Conservation (phyloP, 2,888 invertebrate genomes). For the Dastarcus helophoroides region DNA sequence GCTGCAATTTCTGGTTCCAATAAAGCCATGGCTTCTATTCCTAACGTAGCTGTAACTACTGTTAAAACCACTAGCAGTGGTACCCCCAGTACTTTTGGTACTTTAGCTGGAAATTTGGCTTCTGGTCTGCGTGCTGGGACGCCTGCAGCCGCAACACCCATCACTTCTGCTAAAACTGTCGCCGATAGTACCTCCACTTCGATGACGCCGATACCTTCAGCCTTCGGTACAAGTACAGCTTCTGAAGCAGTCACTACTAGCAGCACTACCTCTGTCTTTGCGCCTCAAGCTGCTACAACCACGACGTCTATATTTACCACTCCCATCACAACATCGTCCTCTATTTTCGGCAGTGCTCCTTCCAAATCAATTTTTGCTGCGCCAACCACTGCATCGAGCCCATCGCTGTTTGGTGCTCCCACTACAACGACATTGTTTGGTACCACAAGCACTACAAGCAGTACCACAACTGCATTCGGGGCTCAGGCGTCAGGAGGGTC, state of each 20-base stretch:
- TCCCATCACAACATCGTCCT: conserved; percentile 1
- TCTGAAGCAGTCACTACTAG: too few species aligned
- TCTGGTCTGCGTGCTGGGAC: conserved; percentile 8
- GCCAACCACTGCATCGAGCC: conserved; percentile 7
- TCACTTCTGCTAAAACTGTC: conserved; percentile 14
- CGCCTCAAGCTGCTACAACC: conserved; percentile 15
- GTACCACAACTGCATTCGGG: conserved; percentile 1
- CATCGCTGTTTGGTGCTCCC: conserved; percentile 10
- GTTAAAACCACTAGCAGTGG: conserved; percentile 4
- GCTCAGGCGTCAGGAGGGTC: conserved; percentile 16
- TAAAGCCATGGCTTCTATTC: too few species aligned
- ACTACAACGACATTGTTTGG: conserved; percentile 11
- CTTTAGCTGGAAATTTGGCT: conserved; percentile 1
- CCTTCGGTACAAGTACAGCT: conserved; percentile 8
- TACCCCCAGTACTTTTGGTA: conserved; percentile 1
- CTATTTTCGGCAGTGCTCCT: conserved; percentile 7
- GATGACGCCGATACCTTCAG: conserved; percentile 16
- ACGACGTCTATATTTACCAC: conserved; percentile 4
- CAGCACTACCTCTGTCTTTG: conserved; percentile 12
- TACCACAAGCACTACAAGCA: conserved; percentile 7
- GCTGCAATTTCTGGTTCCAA: too few species aligned
- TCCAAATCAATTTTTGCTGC: conserved; percentile 3
- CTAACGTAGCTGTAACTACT: too few species aligned
- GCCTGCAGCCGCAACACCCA: conserved; percentile 9
- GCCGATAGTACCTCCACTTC: conserved; percentile 30